Percentiles rank a stretch among this genome's conserved stretches.
Evolutionary conservation across 2,888 invertebrate species (phyloP).

Genomic region (Yponomeuta plumbellus): DNA sequence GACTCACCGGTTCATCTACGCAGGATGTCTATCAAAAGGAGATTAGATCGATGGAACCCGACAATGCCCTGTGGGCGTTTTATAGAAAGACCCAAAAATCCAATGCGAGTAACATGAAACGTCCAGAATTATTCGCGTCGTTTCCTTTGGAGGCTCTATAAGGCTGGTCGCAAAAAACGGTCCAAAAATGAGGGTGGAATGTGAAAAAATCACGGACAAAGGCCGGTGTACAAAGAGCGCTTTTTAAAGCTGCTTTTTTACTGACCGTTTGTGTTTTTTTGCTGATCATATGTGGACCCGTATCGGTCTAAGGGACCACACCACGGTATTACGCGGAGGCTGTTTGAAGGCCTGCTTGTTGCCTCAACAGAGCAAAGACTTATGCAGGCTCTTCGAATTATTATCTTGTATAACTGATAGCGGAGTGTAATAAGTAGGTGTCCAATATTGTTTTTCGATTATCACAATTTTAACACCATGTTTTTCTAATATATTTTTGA

Average conservation of each 20-base stretch:
- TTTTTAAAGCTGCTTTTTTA: slow-evolving; percentile 60
- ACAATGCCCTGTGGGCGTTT: slow-evolving; percentile 66
- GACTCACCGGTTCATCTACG: slow-evolving; percentile 52
- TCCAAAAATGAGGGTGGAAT: slow-evolving; percentile 54
- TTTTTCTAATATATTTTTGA: too few relatives aligned
- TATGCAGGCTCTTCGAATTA: too few relatives aligned
- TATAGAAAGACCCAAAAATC: slow-evolving; percentile 53
- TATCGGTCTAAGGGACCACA: slow-evolving; percentile 2
- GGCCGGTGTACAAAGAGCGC: slow-evolving; percentile 54
- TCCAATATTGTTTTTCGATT: too few relatives aligned
- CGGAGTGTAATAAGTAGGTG: too few relatives aligned
- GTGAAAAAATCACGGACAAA: slow-evolving; percentile 66
- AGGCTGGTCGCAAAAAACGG: slow-evolving; percentile 67
- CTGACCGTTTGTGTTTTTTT: slow-evolving; percentile 47
- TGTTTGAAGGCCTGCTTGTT: slow-evolving; percentile 17
- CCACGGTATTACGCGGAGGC: background rate
- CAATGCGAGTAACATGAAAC: slow-evolving; percentile 66
- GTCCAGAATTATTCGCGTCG: slow-evolving; percentile 74
- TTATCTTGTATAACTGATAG: too few relatives aligned
- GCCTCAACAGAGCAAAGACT: too few relatives aligned
- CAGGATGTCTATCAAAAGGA: slow-evolving; percentile 71
- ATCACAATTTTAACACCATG: too few relatives aligned
- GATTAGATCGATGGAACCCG: slow-evolving; percentile 67
- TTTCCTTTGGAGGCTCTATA: slow-evolving; percentile 68
- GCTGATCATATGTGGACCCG: slow-evolving; percentile 21